These are phyloP conservation scores for Drosophila subquinaria DNA, from an alignment of 2,888 invertebrate genomes.

Conservation along the genomic window DNA sequence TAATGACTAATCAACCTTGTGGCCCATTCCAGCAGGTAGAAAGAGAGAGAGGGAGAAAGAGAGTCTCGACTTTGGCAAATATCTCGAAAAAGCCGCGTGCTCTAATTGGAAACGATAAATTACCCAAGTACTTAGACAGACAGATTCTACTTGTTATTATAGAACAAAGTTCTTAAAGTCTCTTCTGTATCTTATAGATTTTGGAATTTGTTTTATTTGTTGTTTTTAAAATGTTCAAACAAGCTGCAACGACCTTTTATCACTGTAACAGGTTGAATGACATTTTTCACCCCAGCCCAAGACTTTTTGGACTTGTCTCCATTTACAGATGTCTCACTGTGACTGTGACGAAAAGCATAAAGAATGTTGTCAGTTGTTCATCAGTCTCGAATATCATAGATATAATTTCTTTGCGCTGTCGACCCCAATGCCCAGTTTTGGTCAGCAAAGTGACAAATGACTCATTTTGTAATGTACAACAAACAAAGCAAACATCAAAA, in stretches of 20 bases:
- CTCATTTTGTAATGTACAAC: conserved; percentile 47
- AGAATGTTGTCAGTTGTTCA: conserved; percentile 48
- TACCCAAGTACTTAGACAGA: not conserved
- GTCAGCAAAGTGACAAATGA: conserved; percentile 42
- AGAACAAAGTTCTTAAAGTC: not conserved
- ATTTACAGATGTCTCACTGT: conserved; percentile 44
- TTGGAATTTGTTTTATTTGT: conserved; percentile 24
- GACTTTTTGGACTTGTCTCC: conserved; percentile 35
- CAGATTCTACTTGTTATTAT: conserved; percentile 5
- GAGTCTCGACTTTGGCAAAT: conserved; percentile 40
- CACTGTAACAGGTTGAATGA: conserved; percentile 59
- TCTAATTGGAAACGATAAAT: conserved; percentile 72
- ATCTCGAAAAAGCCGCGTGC: conserved; percentile 25
- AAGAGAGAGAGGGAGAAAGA: conserved; percentile 37
- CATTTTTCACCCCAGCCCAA: conserved; percentile 30
- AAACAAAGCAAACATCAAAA: conserved; percentile 16
- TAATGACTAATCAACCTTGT: conserved; percentile 77
- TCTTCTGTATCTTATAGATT: conserved; percentile 2
- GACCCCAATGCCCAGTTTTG: conserved; percentile 46
- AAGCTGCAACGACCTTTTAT: conserved; percentile 59
- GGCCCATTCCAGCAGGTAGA: conserved; percentile 60
- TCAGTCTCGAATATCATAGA: conserved; percentile 44
- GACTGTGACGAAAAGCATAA: conserved; percentile 48
- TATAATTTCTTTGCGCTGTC: conserved; percentile 42
- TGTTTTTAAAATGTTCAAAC: conserved; percentile 46